These are phyloP conservation scores for Chrysogorgia sp. DNA, from an alignment of 92 coral and sea anemone species.

Conservation along the genomic window DNA sequence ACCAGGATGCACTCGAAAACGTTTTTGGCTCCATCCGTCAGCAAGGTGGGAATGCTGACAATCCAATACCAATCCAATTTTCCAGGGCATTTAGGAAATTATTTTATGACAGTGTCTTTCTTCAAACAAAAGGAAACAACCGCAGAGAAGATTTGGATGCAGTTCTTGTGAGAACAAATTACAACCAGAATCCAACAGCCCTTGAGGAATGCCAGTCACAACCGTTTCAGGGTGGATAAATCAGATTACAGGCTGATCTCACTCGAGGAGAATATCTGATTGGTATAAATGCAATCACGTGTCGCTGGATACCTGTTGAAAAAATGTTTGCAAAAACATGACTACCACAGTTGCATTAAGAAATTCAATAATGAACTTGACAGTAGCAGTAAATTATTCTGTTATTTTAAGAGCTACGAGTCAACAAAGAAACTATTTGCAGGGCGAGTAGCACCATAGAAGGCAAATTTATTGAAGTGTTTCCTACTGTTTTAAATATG, in stretches of 20 bases:
- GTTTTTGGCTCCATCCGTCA: slow-evolving; percentile 22
- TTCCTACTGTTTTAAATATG: neutral
- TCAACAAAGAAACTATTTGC: slow-evolving; percentile 5
- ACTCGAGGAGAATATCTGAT: neutral
- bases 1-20: slow-evolving; percentile 29
- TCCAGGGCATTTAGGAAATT: slow-evolving; percentile 15
- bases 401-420: neutral
- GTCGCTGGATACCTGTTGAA: neutral
- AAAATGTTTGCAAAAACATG: neutral
- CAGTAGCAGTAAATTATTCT: neutral
- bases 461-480: neutral
- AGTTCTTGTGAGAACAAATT: neutral
- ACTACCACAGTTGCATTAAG: neutral
- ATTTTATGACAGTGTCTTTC: neutral
- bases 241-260: neutral
- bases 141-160: neutral
- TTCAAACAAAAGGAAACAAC: slow-evolving; percentile 6
- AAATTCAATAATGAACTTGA: neutral
- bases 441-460: slow-evolving; percentile 3
- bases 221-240: neutral
- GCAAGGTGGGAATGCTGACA: slow-evolving; percentile 22
- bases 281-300: neutral
- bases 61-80: slow-evolving; percentile 19
- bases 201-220: neutral
- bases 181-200: neutral